Conservation (phyloP, 2,113 vertebrate species). For the Osmerus eperlanus region DNA sequence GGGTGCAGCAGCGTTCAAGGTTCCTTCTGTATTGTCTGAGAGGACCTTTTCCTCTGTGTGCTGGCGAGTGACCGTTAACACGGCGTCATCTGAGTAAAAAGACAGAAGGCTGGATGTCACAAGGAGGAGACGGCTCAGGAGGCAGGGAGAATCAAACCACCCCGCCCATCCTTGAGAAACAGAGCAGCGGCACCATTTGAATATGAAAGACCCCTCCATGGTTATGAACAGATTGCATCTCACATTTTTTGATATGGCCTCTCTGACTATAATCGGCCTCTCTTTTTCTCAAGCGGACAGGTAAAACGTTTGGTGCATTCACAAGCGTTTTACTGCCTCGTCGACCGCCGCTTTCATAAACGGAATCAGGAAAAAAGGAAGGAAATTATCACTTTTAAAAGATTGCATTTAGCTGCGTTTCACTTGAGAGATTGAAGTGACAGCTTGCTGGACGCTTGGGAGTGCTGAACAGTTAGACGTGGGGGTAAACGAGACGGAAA, state of each 20-base stretch:
- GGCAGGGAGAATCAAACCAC: constrained; percentile 54
- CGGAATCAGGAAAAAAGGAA: too few species aligned
- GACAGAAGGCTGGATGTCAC: constrained; percentile 53
- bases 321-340: neutral
- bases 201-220: constrained; percentile 59
- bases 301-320: constrained; percentile 17
- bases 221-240: constrained; percentile 64
- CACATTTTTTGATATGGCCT: constrained; percentile 14
- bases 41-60: constrained; percentile 39
- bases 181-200: constrained; percentile 55
- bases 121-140: constrained; percentile 60
- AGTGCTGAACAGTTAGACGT: neutral
- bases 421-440: too few species aligned
- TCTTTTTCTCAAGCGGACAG: constrained; percentile 28
- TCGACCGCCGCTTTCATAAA: too few species aligned
- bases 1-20: constrained; percentile 14
- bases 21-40: constrained; percentile 25
- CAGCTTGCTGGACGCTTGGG: too few species aligned
- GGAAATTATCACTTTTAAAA: too few species aligned
- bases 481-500: neutral
- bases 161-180: constrained; percentile 55
- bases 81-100: constrained; percentile 46
- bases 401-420: too few species aligned
- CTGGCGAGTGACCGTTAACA: constrained; percentile 34
- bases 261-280: constrained; percentile 30